phyloP scores from a whole-genome alignment of 2,797 vertebrate species.

The Thamnophis elegans region DNA sequence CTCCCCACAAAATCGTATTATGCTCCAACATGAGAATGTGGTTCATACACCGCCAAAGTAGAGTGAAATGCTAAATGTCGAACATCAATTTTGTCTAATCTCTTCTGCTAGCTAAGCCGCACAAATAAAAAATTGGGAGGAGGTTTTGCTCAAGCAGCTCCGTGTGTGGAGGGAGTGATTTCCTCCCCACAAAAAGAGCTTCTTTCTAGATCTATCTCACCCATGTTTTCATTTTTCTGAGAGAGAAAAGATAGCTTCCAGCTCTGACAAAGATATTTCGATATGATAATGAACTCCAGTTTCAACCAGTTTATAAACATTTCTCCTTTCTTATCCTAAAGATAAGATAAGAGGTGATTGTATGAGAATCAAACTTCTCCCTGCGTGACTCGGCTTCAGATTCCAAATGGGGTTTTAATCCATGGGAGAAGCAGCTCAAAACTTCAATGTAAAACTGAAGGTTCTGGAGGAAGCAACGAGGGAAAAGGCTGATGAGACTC shows the following conservation, averaged over 20 bases:
- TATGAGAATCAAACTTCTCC: neutral
- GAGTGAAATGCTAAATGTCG: neutral
- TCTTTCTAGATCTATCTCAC: neutral
- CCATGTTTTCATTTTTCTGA: neutral
- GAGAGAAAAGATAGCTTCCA: neutral
- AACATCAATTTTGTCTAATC: neutral
- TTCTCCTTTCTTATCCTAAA: neutral
- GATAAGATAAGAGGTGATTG: neutral
- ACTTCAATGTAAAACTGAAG: neutral
- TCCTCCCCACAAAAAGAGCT: neutral
- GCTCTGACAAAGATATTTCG: neutral
- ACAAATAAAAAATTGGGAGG: neutral
- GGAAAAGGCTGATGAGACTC: neutral
- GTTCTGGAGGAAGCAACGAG: neutral
- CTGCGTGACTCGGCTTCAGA: neutral
- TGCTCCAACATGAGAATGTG: neutral
- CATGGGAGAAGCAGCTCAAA: neutral
- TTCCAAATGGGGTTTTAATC: neutral
- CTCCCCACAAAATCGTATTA: neutral
- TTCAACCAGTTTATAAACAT: neutral
- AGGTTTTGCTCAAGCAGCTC: neutral
- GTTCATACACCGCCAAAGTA: neutral
- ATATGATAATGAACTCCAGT: neutral
- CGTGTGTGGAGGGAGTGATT: neutral
- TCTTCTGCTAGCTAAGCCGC: neutral